phyloP scores from a whole-genome alignment of 35 echinoderm and acorn worm species.

The Anneissia japonica region DNA sequence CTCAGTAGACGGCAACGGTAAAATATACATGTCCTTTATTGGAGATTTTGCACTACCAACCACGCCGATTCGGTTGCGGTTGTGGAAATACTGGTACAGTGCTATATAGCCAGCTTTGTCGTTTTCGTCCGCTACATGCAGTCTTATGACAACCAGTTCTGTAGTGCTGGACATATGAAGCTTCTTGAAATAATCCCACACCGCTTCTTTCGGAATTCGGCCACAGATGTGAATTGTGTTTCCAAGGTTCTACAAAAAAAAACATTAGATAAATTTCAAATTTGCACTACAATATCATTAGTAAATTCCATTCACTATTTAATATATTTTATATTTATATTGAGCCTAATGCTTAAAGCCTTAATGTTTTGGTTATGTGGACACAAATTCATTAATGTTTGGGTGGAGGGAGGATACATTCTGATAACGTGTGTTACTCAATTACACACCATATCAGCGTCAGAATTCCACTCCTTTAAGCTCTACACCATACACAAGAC shows the following conservation, averaged over 20 bases:
- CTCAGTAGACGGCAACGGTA: slow-evolving; percentile 63
- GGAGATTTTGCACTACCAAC: slow-evolving; percentile 60
- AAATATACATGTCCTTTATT: slow-evolving; percentile 90
- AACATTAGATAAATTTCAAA: too few species aligned
- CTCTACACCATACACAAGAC: too few species aligned
- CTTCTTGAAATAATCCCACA: slow-evolving; percentile 94
- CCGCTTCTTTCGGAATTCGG: slow-evolving; percentile 56
- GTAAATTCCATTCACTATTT: too few species aligned
- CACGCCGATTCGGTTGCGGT: slow-evolving; percentile 77
- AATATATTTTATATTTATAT: too few species aligned
- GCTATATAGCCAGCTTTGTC: slow-evolving; percentile 59
- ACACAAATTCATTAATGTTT: too few species aligned
- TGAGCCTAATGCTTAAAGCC: too few species aligned
- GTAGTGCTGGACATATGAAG: slow-evolving; percentile 54
- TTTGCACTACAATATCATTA: too few species aligned
- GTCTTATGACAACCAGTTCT: slow-evolving; percentile 62
- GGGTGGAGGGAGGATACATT: too few species aligned
- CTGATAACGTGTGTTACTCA: too few species aligned
- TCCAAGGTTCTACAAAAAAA: slow-evolving; percentile 35
- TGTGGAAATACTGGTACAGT: slow-evolving; percentile 87
- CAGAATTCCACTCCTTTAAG: too few species aligned
- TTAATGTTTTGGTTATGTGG: too few species aligned
- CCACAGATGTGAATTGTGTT: slow-evolving; percentile 66
- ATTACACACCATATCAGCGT: too few species aligned
- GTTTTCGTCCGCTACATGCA: slow-evolving; percentile 65